Conservation (phyloP, 64 coral and sea anemone genomes). For the Cladopsammia gracilis region DNA sequence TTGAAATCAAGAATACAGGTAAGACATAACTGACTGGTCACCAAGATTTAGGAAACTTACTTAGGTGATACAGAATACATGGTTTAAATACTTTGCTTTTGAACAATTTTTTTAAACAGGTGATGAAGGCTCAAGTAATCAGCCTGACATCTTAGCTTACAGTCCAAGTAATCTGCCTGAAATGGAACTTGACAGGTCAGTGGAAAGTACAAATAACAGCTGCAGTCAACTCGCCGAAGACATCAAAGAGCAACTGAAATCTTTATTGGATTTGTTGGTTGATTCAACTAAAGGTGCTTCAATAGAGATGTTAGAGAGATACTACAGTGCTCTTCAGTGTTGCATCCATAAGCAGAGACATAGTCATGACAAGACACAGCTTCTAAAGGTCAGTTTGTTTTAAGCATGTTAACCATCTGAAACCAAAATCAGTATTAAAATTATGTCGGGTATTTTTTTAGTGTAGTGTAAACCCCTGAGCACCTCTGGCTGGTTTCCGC, state of each 20-base stretch:
- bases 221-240: not conserved
- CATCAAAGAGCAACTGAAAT: slow-evolving; percentile 51
- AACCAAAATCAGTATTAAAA: too few relatives aligned
- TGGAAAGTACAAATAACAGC: not conserved
- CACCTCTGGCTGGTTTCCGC: too few relatives aligned
- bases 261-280: slow-evolving; percentile 67
- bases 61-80: too few relatives aligned
- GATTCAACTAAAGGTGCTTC: slow-evolving; percentile 59
- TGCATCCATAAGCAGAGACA: slow-evolving; percentile 81
- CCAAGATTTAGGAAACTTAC: too few relatives aligned
- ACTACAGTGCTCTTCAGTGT: slow-evolving; percentile 73
- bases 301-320: slow-evolving; percentile 80
- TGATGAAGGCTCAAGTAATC: not conserved
- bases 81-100: too few relatives aligned
- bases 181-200: not conserved
- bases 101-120: not conserved
- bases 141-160: not conserved
- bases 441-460: too few relatives aligned
- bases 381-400: slow-evolving; percentile 71
- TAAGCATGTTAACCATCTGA: not conserved
- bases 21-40: too few relatives aligned
- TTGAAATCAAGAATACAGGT: too few relatives aligned
- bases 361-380: slow-evolving; percentile 62
- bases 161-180: not conserved
- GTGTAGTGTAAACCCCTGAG: too few relatives aligned